Conservation (phyloP, 2,797 vertebrate species). For the Gallinago stenura region DNA sequence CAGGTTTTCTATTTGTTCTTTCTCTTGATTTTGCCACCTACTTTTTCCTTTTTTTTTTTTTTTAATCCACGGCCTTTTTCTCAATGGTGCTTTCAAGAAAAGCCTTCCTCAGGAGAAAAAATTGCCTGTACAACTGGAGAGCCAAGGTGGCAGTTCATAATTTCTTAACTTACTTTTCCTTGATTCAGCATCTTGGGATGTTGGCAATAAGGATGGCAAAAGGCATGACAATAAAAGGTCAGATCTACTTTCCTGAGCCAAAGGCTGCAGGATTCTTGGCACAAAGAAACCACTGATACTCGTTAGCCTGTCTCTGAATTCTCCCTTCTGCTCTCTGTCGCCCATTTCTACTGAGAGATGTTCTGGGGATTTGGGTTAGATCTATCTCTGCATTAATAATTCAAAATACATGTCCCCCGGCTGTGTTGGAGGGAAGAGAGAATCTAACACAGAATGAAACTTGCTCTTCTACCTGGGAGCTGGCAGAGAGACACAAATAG, state of each 20-base stretch:
- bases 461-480: neutral
- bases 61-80: neutral
- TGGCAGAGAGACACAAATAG: neutral
- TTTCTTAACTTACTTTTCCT: neutral
- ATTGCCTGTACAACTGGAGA: neutral
- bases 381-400: neutral
- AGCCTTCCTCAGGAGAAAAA: neutral
- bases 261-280: neutral
- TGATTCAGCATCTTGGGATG: neutral
- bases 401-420: neutral
- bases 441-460: neutral
- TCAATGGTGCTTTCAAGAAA: neutral
- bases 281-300: neutral
- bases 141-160: neutral
- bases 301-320: neutral
- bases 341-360: neutral
- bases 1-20: constrained; percentile 3
- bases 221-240: neutral
- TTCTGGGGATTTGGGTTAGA: neutral
- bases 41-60: neutral
- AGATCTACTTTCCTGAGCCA: neutral
- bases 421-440: neutral
- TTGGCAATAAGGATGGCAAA: neutral
- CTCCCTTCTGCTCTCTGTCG: neutral
- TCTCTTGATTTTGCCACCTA: neutral